Conservation (phyloP, 1,140 invertebrate genomes). For the Drosophila sturtevanti region DNA sequence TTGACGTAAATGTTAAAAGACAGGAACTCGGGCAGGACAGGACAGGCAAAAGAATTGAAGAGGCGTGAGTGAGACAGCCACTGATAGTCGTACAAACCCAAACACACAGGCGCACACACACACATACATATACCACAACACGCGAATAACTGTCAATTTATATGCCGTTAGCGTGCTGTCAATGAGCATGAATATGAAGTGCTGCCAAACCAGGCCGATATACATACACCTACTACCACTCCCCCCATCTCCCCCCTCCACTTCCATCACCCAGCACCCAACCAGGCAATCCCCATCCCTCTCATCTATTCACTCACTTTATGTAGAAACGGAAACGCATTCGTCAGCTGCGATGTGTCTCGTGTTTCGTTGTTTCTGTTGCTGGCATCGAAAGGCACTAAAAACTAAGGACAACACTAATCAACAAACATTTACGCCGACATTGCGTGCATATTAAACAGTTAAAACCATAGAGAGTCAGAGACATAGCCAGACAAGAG, state of each 20-base stretch:
- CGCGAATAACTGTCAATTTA: constrained; percentile 75
- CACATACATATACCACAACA: constrained; percentile 16
- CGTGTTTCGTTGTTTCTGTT: constrained; percentile 8
- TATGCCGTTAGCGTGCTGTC: constrained; percentile 80
- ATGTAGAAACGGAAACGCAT: constrained; percentile 62
- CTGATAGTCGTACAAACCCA: constrained; percentile 1
- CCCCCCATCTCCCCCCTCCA: neutral
- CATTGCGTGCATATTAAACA: constrained; percentile 80
- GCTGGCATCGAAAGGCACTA: constrained; percentile 66
- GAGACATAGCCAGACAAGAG: neutral
- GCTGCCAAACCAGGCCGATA: constrained; percentile 24
- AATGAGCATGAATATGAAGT: constrained; percentile 77
- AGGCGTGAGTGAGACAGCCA: constrained; percentile 3
- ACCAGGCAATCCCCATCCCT: neutral
- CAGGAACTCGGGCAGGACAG: neutral
- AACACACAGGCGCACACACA: neutral
- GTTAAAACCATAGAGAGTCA: constrained; percentile 23
- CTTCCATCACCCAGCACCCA: constrained; percentile 4
- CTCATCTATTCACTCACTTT: neutral
- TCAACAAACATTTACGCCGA: constrained; percentile 81
- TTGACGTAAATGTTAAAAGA: constrained; percentile 45
- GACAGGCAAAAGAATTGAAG: neutral
- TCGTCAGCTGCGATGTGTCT: constrained; percentile 43
- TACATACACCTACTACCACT: neutral
- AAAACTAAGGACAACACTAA: constrained; percentile 79